phyloP scores from a whole-genome alignment of 2,797 vertebrate genomes.

The Nyctalus aviator region DNA sequence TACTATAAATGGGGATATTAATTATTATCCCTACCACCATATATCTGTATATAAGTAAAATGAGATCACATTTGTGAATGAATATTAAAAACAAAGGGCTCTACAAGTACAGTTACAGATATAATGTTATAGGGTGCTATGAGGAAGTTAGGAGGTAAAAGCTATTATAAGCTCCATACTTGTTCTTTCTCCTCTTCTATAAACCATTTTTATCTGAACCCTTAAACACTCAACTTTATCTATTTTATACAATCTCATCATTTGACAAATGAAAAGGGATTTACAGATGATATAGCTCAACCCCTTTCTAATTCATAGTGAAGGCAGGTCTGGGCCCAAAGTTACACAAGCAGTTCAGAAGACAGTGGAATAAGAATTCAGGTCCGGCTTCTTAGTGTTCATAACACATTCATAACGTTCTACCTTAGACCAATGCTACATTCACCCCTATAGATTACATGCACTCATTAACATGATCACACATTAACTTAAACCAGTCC shows the following conservation, averaged over 20 bases:
- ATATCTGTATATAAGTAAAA: slow-evolving; percentile 11
- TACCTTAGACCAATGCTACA: not conserved
- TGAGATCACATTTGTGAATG: not conserved
- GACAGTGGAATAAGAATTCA: not conserved
- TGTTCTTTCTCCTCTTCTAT: not conserved
- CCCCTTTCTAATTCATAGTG: not conserved
- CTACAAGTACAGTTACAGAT: not conserved
- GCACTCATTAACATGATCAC: not conserved
- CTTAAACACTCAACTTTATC: not conserved
- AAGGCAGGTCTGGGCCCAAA: not conserved
- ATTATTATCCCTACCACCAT: not conserved
- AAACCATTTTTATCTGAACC: not conserved
- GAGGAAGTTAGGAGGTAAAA: not conserved
- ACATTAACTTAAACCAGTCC: not conserved
- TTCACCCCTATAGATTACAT: not conserved
- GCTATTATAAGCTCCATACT: not conserved
- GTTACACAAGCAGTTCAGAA: not conserved
- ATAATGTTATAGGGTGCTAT: not conserved
- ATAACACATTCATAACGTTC: not conserved
- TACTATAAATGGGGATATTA: not conserved
- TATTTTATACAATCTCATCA: not conserved
- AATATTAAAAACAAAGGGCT: not conserved
- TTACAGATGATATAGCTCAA: not conserved
- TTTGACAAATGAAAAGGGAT: not conserved
- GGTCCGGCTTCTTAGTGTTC: not conserved